A percentile compares a stretch with the other conserved stretches of the same genome.
Evolutionary conservation across 1,140 invertebrate genomes (phyloP).

Genomic region (Eumeta japonica): DNA sequence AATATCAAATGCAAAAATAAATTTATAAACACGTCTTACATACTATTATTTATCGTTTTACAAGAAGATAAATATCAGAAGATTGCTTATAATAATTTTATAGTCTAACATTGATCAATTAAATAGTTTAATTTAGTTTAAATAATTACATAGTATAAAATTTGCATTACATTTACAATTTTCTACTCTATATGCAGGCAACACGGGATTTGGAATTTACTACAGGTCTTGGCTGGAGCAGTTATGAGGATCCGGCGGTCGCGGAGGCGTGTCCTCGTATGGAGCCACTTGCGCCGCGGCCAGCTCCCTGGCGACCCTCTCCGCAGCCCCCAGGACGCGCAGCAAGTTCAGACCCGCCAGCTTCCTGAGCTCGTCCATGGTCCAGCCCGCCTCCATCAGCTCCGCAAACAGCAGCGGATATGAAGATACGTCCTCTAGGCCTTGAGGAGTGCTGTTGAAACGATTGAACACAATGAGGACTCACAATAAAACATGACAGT

Average conservation of each 20-base stretch:
- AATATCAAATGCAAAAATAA: too few species aligned
- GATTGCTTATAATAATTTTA: background rate
- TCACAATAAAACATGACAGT: background rate
- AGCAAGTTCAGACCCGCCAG: conserved; percentile 85
- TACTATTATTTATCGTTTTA: too few species aligned
- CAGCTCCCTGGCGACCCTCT: conserved; percentile 62
- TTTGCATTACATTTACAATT: background rate
- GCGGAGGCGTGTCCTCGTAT: conserved; percentile 49
- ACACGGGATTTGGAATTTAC: too few species aligned
- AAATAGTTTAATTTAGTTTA: background rate
- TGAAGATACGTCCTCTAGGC: conserved; percentile 86
- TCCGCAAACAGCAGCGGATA: conserved; percentile 86
- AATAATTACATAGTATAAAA: background rate
- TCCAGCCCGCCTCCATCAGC: conserved; percentile 79
- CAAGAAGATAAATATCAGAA: too few species aligned
- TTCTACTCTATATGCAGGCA: background rate
- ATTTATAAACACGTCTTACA: too few species aligned
- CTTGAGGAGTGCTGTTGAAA: conserved; percentile 70
- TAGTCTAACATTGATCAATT: background rate
- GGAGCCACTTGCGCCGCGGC: conserved; percentile 43
- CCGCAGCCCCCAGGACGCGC: conserved; percentile 69
- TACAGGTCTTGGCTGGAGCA: conserved; percentile 54
- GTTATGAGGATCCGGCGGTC: conserved; percentile 42
- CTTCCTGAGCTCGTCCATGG: conserved; percentile 80
- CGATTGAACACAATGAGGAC: conserved; percentile 2